Evolutionary conservation across 2,797 vertebrate genomes (phyloP), one percentile per base, ranked within the genome.

Genomic region (Clarias pachynema): DNA sequence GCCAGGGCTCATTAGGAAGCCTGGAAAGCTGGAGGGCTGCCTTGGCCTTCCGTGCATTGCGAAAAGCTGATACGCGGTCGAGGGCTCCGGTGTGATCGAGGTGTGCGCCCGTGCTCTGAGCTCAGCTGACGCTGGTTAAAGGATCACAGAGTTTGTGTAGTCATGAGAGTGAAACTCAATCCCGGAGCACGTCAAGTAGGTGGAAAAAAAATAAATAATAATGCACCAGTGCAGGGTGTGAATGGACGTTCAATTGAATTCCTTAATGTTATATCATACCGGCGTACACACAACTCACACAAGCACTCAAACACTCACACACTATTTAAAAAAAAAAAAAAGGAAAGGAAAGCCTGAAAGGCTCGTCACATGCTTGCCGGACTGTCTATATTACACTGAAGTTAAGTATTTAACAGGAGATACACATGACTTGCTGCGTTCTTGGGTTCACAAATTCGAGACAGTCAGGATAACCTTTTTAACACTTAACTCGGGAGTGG

Each of bases 141-240:
- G 80, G 90, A 91, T 91, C 91, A 90, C 88, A 86, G 89, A 80
- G 73, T 86, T 85, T 87, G 82, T 89, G 86, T 86, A 85, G 92
- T 95, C 95, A 95, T 94, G 94, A 89, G 94, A 94, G 90, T 94
- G 95, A 95, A 95, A 95, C 92, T 90, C 91, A 90, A 94, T 92
- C 93, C 65, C 89, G 88, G 88, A 91, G 91, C 87, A 78, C 56
- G 56, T 65, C 79, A 80, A 79, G 84, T 79, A 75, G 79, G 62
- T 79, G 65, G 82, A 86, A 79, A 31, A 81, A 87, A 49, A 10
- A 44, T 5, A 37, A 37, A 37, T 5, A 37, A n/a, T 31, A 86
- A 85, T 57, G 79, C n/a, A 37, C 49, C 15, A 40, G n/a, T 66
- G 57, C 57, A n/a, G 49, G 62, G 53, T 85, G 81, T 72, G 82